Evolutionary conservation across 2,797 vertebrate species (phyloP).

Genomic region (Pseudochirops cupreus): DNA sequence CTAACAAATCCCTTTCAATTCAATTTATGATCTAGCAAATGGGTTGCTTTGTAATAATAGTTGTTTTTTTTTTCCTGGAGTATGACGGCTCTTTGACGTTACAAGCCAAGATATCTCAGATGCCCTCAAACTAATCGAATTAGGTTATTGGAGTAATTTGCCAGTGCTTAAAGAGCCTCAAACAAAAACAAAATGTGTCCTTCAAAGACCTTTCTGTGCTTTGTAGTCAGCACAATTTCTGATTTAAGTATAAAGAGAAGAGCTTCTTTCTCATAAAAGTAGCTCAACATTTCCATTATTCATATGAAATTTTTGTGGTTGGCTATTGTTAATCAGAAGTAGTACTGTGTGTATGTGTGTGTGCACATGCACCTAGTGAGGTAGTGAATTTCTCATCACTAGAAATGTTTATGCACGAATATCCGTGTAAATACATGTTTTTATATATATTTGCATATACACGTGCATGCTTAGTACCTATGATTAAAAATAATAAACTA

Average conservation of each 20-base stretch:
- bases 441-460: too few relatives aligned
- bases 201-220: conserved; percentile 55
- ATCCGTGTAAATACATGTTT: too few relatives aligned
- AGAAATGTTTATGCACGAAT: too few relatives aligned
- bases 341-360: neutral
- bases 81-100: conserved; percentile 53
- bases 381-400: too few relatives aligned
- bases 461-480: too few relatives aligned
- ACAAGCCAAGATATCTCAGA: conserved; percentile 46
- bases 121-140: conserved; percentile 69
- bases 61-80: neutral
- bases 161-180: conserved; percentile 55
- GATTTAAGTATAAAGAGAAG: conserved; percentile 62
- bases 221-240: conserved; percentile 63
- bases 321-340: conserved; percentile 58
- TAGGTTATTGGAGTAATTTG: conserved; percentile 63
- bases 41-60: conserved; percentile 1
- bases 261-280: conserved; percentile 63
- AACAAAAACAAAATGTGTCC: conserved; percentile 27
- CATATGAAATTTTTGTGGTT: conserved; percentile 61
- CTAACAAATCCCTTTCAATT: conserved; percentile 72
- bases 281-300: conserved; percentile 67
- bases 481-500: too few relatives aligned
- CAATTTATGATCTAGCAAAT: conserved; percentile 73
- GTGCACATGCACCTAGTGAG: too few relatives aligned